Conservation (phyloP, 2,113 vertebrate species). For the Microtus ochrogaster region DNA sequence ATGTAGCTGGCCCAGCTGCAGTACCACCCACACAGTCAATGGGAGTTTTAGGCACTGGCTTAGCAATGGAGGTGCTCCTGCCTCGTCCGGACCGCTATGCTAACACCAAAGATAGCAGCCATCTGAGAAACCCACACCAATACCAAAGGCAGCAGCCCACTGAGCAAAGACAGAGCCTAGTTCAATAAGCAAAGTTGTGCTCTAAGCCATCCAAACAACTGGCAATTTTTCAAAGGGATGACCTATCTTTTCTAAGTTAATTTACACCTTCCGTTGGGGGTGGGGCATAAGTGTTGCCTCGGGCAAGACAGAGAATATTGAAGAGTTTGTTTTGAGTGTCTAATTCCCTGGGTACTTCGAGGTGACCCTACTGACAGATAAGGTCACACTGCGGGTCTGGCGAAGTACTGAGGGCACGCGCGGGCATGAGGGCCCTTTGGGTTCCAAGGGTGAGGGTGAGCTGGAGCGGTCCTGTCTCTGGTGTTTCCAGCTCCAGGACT, state of each 20-base stretch:
- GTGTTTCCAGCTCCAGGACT: slow-evolving; percentile 59
- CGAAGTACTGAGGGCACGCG: background rate
- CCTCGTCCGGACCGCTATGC: background rate
- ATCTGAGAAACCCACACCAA: slow-evolving; percentile 22
- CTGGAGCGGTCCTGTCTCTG: background rate
- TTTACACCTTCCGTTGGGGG: slow-evolving; percentile 76
- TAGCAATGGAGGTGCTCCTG: background rate
- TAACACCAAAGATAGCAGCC: background rate
- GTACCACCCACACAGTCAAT: background rate
- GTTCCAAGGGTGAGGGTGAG: background rate
- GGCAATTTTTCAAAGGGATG: slow-evolving; percentile 75
- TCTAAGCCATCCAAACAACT: slow-evolving; percentile 68
- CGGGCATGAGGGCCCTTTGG: background rate
- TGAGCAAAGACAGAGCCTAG: slow-evolving; percentile 49
- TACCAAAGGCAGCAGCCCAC: background rate
- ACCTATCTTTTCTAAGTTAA: slow-evolving; percentile 81
- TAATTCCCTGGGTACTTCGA: slow-evolving; percentile 68
- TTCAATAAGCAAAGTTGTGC: slow-evolving; percentile 79
- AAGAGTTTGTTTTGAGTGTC: slow-evolving; percentile 74
- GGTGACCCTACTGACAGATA: slow-evolving; percentile 72
- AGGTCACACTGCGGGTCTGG: slow-evolving; percentile 50
- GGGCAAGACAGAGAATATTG: slow-evolving; percentile 70
- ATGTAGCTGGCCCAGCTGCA: background rate
- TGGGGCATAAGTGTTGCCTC: slow-evolving; percentile 69
- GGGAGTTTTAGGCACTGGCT: background rate